Conservation (phyloP, 2,797 vertebrate species). For the Peromyscus aztecus region DNA sequence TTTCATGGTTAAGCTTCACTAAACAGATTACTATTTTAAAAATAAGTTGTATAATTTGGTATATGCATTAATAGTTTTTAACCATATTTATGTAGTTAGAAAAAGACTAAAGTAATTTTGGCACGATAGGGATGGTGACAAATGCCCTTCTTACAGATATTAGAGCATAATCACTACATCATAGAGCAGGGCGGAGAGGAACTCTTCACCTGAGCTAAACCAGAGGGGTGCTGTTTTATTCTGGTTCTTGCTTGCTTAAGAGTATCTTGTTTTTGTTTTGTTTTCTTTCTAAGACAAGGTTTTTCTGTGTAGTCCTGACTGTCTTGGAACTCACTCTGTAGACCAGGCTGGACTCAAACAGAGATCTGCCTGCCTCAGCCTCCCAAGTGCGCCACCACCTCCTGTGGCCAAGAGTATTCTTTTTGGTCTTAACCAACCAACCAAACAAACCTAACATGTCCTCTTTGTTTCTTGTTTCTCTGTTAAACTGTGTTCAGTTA, state of each 20-base stretch:
- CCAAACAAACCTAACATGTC: not conserved
- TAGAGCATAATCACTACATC: not conserved
- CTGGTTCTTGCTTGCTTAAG: constrained; percentile 29
- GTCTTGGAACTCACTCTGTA: not conserved
- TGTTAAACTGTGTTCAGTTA: constrained; percentile 1
- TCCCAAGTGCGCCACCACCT: not conserved
- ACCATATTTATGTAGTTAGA: constrained; percentile 23
- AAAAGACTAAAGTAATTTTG: not conserved
- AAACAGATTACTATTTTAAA: constrained; percentile 50
- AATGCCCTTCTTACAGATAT: not conserved
- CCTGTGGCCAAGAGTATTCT: not conserved
- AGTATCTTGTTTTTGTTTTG: not conserved
- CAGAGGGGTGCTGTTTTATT: not conserved
- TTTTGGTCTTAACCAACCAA: not conserved
- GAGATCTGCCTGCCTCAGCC: not conserved
- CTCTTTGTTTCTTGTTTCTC: not conserved
- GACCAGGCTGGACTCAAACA: not conserved
- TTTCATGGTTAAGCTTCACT: constrained; percentile 28
- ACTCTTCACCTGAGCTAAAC: constrained; percentile 9
- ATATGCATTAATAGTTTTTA: not conserved
- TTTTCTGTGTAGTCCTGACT: not conserved
- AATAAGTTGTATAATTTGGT: constrained; percentile 3
- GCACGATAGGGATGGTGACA: not conserved
- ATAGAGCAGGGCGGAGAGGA: not conserved
- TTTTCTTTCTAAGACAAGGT: not conserved